phyloP scores from a whole-genome alignment of 2,888 invertebrate genomes.

The Parnassius mnemosyne region DNA sequence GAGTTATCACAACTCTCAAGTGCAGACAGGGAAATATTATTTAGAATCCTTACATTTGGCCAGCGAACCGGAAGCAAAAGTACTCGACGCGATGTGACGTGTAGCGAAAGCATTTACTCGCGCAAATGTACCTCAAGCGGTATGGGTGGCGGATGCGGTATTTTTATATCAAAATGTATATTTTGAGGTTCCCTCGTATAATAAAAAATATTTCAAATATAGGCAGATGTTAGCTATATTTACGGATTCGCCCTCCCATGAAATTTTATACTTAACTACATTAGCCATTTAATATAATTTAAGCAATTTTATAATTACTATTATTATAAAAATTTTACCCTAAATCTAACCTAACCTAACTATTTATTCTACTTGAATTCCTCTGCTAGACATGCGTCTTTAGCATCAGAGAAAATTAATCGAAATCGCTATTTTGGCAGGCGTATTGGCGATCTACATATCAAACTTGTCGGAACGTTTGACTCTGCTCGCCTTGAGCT shows the following conservation, averaged over 20 bases:
- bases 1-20: background rate
- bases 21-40: conserved; percentile 34
- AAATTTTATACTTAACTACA: background rate
- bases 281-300: too few species aligned
- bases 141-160: conserved; percentile 29
- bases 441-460: too few species aligned
- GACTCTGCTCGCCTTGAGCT: too few species aligned
- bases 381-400: too few species aligned
- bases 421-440: too few species aligned
- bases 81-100: conserved; percentile 27
- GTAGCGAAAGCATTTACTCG: conserved; percentile 31
- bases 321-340: too few species aligned
- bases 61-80: conserved; percentile 32
- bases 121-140: conserved; percentile 29
- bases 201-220: conserved; percentile 8
- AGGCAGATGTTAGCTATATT: background rate
- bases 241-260: conserved; percentile 10
- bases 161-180: conserved; percentile 24
- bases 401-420: too few species aligned
- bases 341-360: too few species aligned
- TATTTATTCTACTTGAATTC: too few species aligned
- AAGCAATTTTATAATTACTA: too few species aligned
- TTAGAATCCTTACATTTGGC: conserved; percentile 46
- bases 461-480: too few species aligned
- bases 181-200: conserved; percentile 17